phyloP scores from a whole-genome alignment of 2,113 vertebrate genomes.

The Paratilapia polleni region DNA sequence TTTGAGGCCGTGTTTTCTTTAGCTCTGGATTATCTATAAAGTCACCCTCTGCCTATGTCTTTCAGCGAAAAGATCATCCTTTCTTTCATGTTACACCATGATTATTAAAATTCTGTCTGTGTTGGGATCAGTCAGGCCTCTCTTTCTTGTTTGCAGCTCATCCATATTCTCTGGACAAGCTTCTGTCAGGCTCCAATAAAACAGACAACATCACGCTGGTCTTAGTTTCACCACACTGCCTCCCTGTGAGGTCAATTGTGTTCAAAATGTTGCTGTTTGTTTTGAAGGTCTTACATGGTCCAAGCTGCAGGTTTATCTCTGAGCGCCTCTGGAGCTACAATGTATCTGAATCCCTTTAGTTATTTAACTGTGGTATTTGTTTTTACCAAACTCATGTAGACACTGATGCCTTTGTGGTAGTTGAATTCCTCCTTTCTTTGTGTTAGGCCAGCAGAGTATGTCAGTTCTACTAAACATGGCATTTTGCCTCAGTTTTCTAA shows the following conservation, averaged over 20 bases:
- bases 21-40: conserved; percentile 16
- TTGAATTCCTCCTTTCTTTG: not conserved
- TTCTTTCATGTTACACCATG: conserved; percentile 2
- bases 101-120: conserved; percentile 27
- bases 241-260: conserved; percentile 66
- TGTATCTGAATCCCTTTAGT: conserved; percentile 30
- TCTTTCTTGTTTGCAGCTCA: conserved; percentile 33
- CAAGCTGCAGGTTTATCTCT: conserved; percentile 40
- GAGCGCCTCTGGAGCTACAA: conserved; percentile 9
- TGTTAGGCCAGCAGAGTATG: not conserved
- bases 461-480: not conserved
- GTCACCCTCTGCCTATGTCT: not conserved
- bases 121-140: conserved; percentile 23
- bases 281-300: conserved; percentile 33
- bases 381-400: conserved; percentile 29
- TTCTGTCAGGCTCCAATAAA: conserved; percentile 46
- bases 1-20: conserved; percentile 13
- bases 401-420: not conserved
- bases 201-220: conserved; percentile 35
- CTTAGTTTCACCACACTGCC: conserved; percentile 46
- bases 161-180: conserved; percentile 44
- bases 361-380: conserved; percentile 25
- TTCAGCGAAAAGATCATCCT: conserved; percentile 1
- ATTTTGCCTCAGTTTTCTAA: not conserved
- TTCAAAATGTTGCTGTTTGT: conserved; percentile 48